phyloP scores from a whole-genome alignment of 1,140 invertebrate genomes.

The Caenorhabditis brenneri region DNA sequence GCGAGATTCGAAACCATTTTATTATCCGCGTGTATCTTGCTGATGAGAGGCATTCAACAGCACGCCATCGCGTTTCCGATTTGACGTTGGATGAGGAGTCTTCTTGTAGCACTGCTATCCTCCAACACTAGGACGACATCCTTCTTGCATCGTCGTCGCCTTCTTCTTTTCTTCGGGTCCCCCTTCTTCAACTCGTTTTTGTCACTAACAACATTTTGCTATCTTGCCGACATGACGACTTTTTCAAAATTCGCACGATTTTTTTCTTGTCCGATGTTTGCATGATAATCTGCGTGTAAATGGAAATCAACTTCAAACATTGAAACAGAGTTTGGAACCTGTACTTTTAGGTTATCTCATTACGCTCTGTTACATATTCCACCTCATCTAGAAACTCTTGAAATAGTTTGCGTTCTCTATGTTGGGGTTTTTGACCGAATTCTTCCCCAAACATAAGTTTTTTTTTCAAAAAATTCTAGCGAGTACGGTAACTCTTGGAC shows the following conservation, averaged over 20 bases:
- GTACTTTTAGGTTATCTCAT: no score
- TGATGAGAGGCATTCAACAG: constrained; percentile 40
- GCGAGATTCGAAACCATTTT: constrained; percentile 27
- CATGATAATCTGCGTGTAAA: no score
- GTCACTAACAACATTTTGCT: constrained; percentile 31
- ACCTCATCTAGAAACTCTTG: no score
- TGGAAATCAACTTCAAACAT: no score
- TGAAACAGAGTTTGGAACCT: no score
- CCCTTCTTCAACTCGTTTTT: constrained; percentile 37
- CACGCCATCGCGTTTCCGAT: constrained; percentile 45
- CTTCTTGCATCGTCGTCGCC: neutral
- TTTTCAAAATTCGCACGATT: neutral
- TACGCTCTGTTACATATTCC: no score
- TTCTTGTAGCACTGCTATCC: constrained; percentile 40
- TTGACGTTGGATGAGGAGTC: constrained; percentile 36
- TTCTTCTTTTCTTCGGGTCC: neutral
- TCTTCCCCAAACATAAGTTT: no score
- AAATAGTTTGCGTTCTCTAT: no score
- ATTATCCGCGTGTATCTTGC: constrained; percentile 40
- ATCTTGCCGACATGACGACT: constrained; percentile 6
- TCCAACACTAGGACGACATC: constrained; percentile 18
- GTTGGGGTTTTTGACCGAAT: no score
- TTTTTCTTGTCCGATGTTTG: no score
- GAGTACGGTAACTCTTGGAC: no score
- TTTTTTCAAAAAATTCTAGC: no score